Conservation (phyloP, 2,113 vertebrate genomes). For the Neotoma lepida region DNA sequence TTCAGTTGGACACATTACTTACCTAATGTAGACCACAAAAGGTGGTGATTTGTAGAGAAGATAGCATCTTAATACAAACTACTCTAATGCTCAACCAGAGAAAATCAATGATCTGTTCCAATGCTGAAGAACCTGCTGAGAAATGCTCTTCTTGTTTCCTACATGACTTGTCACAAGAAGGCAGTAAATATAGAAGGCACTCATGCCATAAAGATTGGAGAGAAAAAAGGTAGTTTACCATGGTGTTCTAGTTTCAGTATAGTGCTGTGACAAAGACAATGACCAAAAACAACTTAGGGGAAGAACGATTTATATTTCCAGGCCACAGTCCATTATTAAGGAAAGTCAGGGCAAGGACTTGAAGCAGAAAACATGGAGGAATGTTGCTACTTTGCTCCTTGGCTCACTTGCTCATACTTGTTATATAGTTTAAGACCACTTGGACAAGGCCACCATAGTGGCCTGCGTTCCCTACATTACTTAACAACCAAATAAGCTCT, state of each 20-base stretch:
- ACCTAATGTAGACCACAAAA: neutral
- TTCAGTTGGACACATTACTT: neutral
- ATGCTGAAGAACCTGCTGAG: neutral
- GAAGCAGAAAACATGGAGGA: neutral
- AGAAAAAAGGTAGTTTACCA: neutral
- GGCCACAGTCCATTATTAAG: neutral
- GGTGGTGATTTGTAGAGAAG: neutral
- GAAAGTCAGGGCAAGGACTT: neutral
- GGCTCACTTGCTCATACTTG: neutral
- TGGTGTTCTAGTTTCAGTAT: neutral
- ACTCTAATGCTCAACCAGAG: neutral
- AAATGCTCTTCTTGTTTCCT: neutral
- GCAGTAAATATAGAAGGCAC: neutral
- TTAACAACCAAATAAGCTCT: neutral
- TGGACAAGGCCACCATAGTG: neutral
- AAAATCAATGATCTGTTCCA: neutral
- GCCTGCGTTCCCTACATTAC: neutral
- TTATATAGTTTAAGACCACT: neutral
- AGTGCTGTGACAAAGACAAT: neutral
- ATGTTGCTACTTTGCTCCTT: neutral
- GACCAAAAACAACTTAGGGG: neutral
- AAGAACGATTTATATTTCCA: neutral
- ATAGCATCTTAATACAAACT: neutral
- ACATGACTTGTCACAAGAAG: neutral
- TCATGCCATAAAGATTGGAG: neutral